Evolutionary conservation across 2,888 invertebrate genomes (phyloP).

Genomic region (Sympetrum striolatum): DNA sequence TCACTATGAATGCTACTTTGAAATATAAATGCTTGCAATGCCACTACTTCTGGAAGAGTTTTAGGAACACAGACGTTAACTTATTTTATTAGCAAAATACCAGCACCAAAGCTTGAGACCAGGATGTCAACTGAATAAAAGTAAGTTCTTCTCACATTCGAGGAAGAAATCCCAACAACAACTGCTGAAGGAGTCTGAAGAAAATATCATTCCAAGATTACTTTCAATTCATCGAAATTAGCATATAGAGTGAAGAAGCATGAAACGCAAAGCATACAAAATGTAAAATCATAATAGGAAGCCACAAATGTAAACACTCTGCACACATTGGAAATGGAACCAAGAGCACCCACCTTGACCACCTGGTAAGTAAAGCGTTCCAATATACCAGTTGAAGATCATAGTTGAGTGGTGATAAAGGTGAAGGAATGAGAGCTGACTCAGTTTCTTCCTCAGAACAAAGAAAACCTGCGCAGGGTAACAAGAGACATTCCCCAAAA

Average conservation of each 20-base stretch:
- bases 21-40: no score
- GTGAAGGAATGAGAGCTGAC: constrained; percentile 60
- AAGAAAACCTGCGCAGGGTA: constrained; percentile 55
- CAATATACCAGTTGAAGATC: constrained; percentile 62
- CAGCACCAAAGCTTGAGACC: no score
- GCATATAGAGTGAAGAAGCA: background rate
- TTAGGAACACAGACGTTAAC: no score
- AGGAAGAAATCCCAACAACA: no score
- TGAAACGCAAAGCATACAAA: background rate
- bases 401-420: constrained; percentile 62
- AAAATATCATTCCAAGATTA: background rate
- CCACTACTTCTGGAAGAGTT: no score
- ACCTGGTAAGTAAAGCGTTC: constrained; percentile 60
- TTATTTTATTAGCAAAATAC: no score
- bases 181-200: no score
- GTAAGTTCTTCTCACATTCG: no score
- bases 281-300: background rate
- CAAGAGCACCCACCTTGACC: constrained; percentile 54
- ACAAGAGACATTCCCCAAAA: constrained; percentile 29
- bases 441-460: constrained; percentile 60
- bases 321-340: background rate
- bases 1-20: no score
- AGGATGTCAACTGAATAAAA: no score
- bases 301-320: background rate
- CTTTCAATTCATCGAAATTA: background rate